Evolutionary conservation across 2,888 invertebrate genomes (phyloP), one percentile per base, ranked within the genome.

Genomic region (Hyles lineata): DNA sequence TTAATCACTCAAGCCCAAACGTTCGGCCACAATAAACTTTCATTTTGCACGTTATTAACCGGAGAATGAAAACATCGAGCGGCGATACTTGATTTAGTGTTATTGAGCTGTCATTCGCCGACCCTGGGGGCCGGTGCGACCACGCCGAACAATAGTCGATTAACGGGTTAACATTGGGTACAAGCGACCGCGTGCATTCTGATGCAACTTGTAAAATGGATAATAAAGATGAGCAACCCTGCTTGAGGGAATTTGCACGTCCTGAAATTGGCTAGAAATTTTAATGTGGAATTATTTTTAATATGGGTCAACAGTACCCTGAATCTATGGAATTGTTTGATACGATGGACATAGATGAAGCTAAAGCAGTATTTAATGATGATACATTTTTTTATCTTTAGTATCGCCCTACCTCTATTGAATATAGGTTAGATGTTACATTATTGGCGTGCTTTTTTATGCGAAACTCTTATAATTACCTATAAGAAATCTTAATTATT

Each of bases 71-170:
- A 87, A 85, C 85, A 85, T 85, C 82, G 80, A 61, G 82, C 76
- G 75, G 76, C 83, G 83, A 89, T 88, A 87, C 84, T 87, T 92
- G 91, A 92, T 92, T 90, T 91, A 92, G 89, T 89, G 88, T 92
- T 91, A 92, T 92, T 92, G 91, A 92, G 82, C 88, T 91, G 92
- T 91, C 92, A 91, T 75, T 83, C 82, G 86, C 89, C 88, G 78
- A 79, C 80, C 79, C 82, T 74, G 76, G 78, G 81, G 83, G 83
- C 67, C 81, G 80, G 72, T 77, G 75, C 77, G 76, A 79, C 80
- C 75, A 35, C 62, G 32, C 73, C 50, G 79, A 84, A 91, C 90
- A 91, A 90, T 89, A 82, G 82, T 80, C 70, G 70, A 71, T 71
- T 71, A 60, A 71, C 70, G 70, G 23, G 70, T 71, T 71, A 71